Base-by-base conservation (phyloP, 2,113 vertebrate genomes). In the Tachycineta bicolor region DNA sequence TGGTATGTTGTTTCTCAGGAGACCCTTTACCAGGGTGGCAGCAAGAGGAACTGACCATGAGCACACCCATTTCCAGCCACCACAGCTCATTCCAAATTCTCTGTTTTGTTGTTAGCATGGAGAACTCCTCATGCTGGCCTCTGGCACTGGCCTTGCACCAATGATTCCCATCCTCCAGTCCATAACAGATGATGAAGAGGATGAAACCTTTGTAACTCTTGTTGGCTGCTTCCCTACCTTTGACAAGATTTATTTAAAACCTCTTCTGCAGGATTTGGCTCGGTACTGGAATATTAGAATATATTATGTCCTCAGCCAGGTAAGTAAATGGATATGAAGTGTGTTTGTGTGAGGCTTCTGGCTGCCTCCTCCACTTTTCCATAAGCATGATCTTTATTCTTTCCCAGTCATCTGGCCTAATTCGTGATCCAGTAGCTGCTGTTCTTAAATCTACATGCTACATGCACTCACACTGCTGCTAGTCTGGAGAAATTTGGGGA, bases 191-290 rank as follows among this genome's bases (percentile, higher is more conserved):
- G 96, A 98, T 14, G 98, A 97, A 43, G 97, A 98, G 8, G 98
- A 98, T 9, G 98, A 98, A 97, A 98, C 98, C 41, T 98, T 98
- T 62, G 94, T 98, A 60, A 98, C 98, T 34, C 94, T 98, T 69
- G 97, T 98, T 6, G 43, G 97, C 95, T 98, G 98, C 96, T 98
- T 98, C 93, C 85, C 86, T 83, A 98, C 97, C 11, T 98, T 98
- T 73, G 96, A 97, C 63, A 94, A 71, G 83, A 97, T 98, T 96
- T 98, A 98, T 88, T 28, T 98, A 96, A 98, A 98, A 75, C n/a
- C 96, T 88, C 97, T 97, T 93, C 97, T 98, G 39, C 97, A 95
- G 87, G 98, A 98, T 44, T 97, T 98, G 90, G 94, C 97, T 59
- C 93, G 90, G 18, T 98, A 97, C 95, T 98, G 98, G 98, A 98